Evolutionary conservation across 2,113 vertebrate species (phyloP).

Genomic region (Pituophis catenifer): DNA sequence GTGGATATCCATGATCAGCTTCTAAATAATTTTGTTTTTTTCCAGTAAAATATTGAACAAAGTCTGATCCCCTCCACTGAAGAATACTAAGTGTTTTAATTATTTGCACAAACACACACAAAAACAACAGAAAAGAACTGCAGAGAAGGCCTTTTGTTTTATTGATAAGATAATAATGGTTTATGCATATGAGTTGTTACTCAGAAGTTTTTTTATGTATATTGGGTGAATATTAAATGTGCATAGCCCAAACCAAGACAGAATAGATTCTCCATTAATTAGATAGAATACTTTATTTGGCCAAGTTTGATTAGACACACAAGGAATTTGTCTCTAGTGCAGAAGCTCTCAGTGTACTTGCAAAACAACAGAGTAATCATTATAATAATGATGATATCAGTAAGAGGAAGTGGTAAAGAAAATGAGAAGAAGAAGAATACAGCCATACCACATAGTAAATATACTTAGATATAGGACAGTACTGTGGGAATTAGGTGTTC

Average conservation of each 20-base stretch:
- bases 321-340: not conserved
- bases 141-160: not conserved
- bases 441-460: not conserved
- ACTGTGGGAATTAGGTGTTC: not conserved
- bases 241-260: not conserved
- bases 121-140: not conserved
- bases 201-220: not conserved
- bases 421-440: not conserved
- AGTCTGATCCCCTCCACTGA: conserved; percentile 7
- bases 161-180: not conserved
- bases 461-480: not conserved
- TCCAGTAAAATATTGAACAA: not conserved
- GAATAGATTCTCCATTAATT: not conserved
- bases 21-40: conserved; percentile 22
- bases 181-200: not conserved
- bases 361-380: not conserved
- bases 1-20: conserved; percentile 46
- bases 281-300: not conserved
- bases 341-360: not conserved
- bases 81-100: conserved; percentile 3
- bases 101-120: conserved; percentile 2
- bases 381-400: not conserved
- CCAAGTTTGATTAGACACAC: not conserved
- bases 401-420: not conserved
- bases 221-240: not conserved